Percentiles rank a stretch among this genome's conserved stretches.
phyloP scores from a whole-genome alignment of 2,797 vertebrate genomes.

The Propithecus perrieri region DNA sequence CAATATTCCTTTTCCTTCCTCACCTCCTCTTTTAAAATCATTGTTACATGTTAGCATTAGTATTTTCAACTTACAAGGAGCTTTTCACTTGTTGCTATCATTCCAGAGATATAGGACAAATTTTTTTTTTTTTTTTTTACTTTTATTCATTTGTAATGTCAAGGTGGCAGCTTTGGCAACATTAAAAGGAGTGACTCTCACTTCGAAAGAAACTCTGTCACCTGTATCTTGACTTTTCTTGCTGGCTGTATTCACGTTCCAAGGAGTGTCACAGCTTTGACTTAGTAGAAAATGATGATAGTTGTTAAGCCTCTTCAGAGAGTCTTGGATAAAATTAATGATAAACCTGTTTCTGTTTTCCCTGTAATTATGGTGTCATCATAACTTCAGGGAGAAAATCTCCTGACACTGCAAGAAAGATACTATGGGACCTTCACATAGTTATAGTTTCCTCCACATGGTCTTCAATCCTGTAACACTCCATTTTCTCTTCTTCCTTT shows the following conservation, averaged over 20 bases:
- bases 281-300: neutral
- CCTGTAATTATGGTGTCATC: slow-evolving; percentile 8
- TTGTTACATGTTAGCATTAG: neutral
- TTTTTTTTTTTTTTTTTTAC: neutral
- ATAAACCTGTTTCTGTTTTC: neutral
- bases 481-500: neutral
- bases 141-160: neutral
- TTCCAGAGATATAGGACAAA: neutral
- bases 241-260: neutral
- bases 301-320: neutral
- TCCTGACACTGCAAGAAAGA: neutral
- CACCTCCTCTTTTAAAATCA: neutral
- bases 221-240: neutral
- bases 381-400: neutral
- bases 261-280: neutral
- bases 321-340: neutral
- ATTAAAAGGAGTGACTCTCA: neutral
- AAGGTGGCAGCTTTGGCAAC: neutral
- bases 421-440: neutral
- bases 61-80: neutral
- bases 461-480: neutral
- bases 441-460: neutral
- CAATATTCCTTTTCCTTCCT: neutral
- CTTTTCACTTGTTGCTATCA: neutral
- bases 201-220: neutral